Conservation (phyloP, 2,113 vertebrate genomes). For the Toxostoma redivivum region DNA sequence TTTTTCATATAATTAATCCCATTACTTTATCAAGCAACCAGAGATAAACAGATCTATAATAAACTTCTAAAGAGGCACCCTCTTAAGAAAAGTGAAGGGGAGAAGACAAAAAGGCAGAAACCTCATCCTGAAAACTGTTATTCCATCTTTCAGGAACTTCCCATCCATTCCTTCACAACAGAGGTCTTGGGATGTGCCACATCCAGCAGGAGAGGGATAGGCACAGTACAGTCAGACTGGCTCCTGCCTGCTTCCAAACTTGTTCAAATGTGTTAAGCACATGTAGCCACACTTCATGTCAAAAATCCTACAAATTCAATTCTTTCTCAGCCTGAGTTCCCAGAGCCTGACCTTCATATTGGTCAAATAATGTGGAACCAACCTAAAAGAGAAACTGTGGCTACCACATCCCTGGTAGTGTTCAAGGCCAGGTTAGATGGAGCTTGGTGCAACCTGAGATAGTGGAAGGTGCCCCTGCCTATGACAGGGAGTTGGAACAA, state of each 20-base stretch:
- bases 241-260: neutral
- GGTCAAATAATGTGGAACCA: rapidly evolving
- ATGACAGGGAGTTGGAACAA: neutral
- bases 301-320: neutral
- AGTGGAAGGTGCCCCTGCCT: neutral
- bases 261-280: neutral
- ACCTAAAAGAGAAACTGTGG: neutral
- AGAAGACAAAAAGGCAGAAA: neutral
- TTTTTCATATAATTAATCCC: neutral
- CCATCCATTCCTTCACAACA: neutral
- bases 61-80: neutral
- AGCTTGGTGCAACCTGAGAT: neutral
- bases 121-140: neutral
- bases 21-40: neutral
- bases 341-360: neutral
- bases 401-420: neutral
- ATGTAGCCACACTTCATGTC: neutral
- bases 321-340: neutral
- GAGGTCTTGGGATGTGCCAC: neutral
- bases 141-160: neutral
- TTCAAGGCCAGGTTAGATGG: neutral
- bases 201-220: neutral
- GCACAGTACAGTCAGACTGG: neutral
- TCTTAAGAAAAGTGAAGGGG: neutral
- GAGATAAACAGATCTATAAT: neutral